phyloP scores from a whole-genome alignment of 2,797 vertebrate genomes.

The Australoheros facetus region DNA sequence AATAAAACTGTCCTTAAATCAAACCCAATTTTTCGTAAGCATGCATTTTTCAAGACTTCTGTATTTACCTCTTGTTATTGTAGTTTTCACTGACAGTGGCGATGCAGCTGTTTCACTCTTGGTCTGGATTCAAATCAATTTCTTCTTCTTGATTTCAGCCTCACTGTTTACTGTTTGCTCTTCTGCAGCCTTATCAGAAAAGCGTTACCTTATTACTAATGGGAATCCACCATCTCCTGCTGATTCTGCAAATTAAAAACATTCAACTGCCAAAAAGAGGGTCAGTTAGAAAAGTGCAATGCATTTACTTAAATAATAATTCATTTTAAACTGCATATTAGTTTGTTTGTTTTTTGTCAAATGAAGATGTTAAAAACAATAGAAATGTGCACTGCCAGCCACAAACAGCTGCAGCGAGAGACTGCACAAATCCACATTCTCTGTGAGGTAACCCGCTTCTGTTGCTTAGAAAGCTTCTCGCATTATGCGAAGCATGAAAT shows the following conservation, averaged over 20 bases:
- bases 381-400: background rate
- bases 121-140: too few species aligned
- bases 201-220: background rate
- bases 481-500: background rate
- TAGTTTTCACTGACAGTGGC: background rate
- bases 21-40: background rate
- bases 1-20: background rate
- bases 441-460: background rate
- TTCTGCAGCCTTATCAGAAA: background rate
- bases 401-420: background rate
- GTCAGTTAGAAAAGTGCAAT: too few species aligned
- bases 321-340: background rate
- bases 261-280: background rate
- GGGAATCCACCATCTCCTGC: background rate
- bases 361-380: background rate
- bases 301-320: too few species aligned
- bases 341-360: background rate
- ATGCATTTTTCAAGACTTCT: background rate
- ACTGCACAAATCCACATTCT: background rate
- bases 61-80: background rate
- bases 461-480: background rate
- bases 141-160: background rate
- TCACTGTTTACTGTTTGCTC: background rate
- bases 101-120: background rate
- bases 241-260: conserved; percentile 14